These are phyloP conservation scores for Centropyge bicolor DNA, from an alignment of 2,797 vertebrate genomes.

Conservation along the genomic window DNA sequence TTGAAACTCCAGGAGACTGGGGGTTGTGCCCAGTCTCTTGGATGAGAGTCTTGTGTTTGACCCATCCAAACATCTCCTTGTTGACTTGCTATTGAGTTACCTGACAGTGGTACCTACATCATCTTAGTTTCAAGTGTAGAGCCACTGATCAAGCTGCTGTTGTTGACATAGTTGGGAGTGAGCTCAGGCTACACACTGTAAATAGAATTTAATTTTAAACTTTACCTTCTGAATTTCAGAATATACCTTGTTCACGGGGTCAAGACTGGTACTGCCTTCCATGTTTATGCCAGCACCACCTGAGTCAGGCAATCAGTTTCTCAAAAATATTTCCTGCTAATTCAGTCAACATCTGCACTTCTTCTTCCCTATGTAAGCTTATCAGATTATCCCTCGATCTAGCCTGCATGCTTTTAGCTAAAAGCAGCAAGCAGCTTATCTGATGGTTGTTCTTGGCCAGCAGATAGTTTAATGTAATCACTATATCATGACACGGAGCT, in stretches of 20 bases:
- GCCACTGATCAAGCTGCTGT: too few species aligned
- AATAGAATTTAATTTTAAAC: background rate
- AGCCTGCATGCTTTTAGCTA: constrained; percentile 39
- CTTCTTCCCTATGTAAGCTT: background rate
- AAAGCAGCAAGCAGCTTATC: constrained; percentile 45
- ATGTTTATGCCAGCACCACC: background rate
- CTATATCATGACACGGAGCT: constrained; percentile 9
- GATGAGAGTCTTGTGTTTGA: too few species aligned
- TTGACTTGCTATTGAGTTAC: too few species aligned
- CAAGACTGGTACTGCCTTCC: background rate
- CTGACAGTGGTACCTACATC: too few species aligned
- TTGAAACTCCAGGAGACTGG: too few species aligned
- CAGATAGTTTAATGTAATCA: constrained; percentile 29
- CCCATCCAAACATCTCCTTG: too few species aligned
- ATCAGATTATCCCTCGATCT: constrained; percentile 39
- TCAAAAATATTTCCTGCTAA: constrained; percentile 13
- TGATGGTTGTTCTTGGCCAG: constrained; percentile 20
- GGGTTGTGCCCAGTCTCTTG: too few species aligned
- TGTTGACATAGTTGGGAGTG: too few species aligned
- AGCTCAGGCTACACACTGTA: background rate
- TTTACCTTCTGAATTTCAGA: background rate
- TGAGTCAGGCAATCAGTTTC: constrained; percentile 10
- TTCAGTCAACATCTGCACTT: constrained; percentile 17
- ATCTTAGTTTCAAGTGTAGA: too few species aligned
- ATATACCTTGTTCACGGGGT: background rate